These are phyloP conservation scores for Phymatocera aterrima DNA, from an alignment of 2,888 invertebrate species.

Conservation along the genomic window DNA sequence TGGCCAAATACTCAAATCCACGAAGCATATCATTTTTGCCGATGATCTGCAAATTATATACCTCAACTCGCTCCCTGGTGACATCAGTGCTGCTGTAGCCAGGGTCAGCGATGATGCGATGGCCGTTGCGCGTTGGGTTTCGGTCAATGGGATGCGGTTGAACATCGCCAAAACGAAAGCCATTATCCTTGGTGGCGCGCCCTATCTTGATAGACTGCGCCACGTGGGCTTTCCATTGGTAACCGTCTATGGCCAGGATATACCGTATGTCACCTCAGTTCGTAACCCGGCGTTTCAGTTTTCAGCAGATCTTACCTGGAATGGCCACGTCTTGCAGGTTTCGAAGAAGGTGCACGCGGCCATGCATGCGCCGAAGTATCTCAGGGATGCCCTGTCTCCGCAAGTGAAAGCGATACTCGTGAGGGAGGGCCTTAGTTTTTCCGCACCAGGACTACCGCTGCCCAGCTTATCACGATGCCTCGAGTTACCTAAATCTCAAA, in stretches of 20 bases:
- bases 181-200: neutral
- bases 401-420: neutral
- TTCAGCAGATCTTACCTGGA: conserved; percentile 24
- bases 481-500: neutral
- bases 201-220: neutral
- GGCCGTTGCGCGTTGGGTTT: neutral
- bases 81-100: neutral
- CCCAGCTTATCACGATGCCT: neutral
- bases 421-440: neutral
- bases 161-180: conserved; percentile 1
- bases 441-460: neutral
- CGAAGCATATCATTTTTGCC: conserved; percentile 31
- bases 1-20: neutral
- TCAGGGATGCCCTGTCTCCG: neutral
- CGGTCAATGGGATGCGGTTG: neutral
- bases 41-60: conserved; percentile 46
- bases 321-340: neutral
- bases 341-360: neutral
- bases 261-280: conserved; percentile 7
- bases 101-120: neutral
- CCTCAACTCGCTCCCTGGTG: neutral
- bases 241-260: neutral
- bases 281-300: conserved; percentile 2
- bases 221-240: too few species aligned
- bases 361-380: neutral